phyloP scores from a whole-genome alignment of 2,113 vertebrate genomes.

The Erinaceus europaeus region DNA sequence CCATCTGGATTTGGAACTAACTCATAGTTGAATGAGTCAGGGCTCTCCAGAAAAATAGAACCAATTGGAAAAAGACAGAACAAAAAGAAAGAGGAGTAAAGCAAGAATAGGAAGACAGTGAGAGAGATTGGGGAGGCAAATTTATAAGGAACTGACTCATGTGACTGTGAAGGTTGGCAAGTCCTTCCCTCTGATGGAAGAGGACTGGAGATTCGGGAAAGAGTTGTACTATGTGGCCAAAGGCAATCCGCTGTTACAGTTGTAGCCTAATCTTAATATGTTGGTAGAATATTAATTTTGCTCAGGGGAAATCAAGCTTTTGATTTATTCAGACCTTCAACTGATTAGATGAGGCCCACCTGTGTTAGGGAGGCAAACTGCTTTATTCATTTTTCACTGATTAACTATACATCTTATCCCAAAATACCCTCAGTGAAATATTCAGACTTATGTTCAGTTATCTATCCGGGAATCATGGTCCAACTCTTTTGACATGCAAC shows the following conservation, averaged over 20 bases:
- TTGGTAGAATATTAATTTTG: background rate
- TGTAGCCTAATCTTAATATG: background rate
- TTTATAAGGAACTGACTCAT: background rate
- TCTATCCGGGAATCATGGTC: background rate
- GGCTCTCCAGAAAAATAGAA: background rate
- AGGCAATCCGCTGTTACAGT: background rate
- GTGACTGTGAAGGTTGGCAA: background rate
- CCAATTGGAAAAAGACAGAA: no score
- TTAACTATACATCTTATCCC: background rate
- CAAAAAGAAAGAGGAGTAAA: background rate
- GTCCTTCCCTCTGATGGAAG: background rate
- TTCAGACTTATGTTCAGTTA: background rate
- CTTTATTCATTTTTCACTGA: background rate
- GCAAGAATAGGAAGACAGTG: background rate
- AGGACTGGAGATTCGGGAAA: background rate
- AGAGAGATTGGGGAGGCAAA: background rate
- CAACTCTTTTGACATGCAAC: background rate
- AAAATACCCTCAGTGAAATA: background rate
- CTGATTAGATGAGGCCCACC: background rate
- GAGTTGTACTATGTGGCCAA: background rate
- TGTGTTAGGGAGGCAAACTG: background rate
- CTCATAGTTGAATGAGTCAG: background rate
- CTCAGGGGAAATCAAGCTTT: background rate
- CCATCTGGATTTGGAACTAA: background rate
- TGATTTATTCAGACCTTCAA: background rate